Evolutionary conservation across 1,140 invertebrate species (phyloP), one percentile per base, ranked within the genome.

Genomic region (Lutraria rhynchaena): DNA sequence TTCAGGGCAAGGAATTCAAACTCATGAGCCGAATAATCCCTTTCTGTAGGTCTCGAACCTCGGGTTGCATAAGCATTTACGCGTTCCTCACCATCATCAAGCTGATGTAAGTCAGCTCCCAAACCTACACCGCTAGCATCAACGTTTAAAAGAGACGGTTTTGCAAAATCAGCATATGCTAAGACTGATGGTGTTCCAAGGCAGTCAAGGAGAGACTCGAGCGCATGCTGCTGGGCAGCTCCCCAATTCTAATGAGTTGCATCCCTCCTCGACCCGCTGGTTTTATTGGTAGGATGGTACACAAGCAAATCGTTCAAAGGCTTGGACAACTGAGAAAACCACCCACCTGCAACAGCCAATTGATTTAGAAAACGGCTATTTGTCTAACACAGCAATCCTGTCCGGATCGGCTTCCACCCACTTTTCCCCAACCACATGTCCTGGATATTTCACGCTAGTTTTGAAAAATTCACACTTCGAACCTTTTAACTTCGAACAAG

Each of bases 91-190:
- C 83, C 83, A 5, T 85, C 75, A 55, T 85, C 71, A 29, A 37
- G 35, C 78, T 90, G 89, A 19, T 77, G 83, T 22, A 91, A 73
- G 0, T 88, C 88, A 19, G 83, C 87, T 19, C 89, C 89, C 13
- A 90, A n/a, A 9, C 81, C 87, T 17, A 24, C 9, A 37, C 75
- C 37, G 37, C 78, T 81, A 35, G 81, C 84, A 77, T 88, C 77
- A 15, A 58, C 73, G 46, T 84, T 35, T n/a, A 82, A 9, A 31
- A 67, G 31, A 63, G 83, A 88, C 15, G 63, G 82, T 17, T 69
- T 57, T n/a, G 63, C 44, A 13, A 41, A 69, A 58, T 83, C 67
- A 4, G 86, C 81, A 75, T 67, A 83, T 9, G 24, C 81, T 27
- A 88, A 57, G 1, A 85, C 37, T 51, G 86, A 83, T 69, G 74